Base-by-base conservation (phyloP, 2,113 vertebrate genomes). In the Sturnira hondurensis region DNA sequence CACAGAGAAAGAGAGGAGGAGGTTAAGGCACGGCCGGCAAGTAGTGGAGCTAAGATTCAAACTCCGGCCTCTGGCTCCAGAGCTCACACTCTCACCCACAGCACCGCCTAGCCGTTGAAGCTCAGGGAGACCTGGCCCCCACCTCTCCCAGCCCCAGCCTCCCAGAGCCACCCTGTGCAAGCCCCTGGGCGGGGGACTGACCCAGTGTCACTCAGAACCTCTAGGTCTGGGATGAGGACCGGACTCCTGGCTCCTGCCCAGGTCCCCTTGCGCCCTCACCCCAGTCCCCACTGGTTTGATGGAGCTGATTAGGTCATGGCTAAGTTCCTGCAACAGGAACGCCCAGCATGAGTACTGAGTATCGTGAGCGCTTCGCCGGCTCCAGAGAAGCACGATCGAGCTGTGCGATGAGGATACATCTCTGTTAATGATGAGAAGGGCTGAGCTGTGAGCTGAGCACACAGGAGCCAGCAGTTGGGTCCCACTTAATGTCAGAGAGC, bases 341-440 rank as follows among this genome's bases (percentile, higher is more conserved):
- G 93, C 82, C 88, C 86, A 76, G 76, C 96, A 88, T 93, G 93
- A 93, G 54, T 93, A 31, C 94, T 96, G 97, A 96, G 86, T 97
- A 96, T 97, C 96, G 97, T 97, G 73, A 92, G 76, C n/a, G 33
- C 81, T 95, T 97, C 98, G 97, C 97, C 85, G 82, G 92, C 92
- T 97, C 97, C 97, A 97, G 96, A 97, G 90, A 97, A 95, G 96
- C 97, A 88, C 96, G 84, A 94, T 96, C 93, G 88, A 96, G 86
- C 95, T 96, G 87, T 56, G 93, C 77, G 96, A 91, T 93, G 95
- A 96, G 92, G 89, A 97, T 97, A 93, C 78, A 82, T 92, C 97
- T 96, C 96, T 97, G 91, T 94, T 92, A 93, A 96, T 98, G 97
- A 97, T 97, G 96, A 92, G 95, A 96, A 94, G 92, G 96, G 93